A percentile compares a stretch with the other conserved stretches of the same genome.
Conservation (phyloP, 2,888 invertebrate species). For the Drosophila atroscutellata region DNA sequence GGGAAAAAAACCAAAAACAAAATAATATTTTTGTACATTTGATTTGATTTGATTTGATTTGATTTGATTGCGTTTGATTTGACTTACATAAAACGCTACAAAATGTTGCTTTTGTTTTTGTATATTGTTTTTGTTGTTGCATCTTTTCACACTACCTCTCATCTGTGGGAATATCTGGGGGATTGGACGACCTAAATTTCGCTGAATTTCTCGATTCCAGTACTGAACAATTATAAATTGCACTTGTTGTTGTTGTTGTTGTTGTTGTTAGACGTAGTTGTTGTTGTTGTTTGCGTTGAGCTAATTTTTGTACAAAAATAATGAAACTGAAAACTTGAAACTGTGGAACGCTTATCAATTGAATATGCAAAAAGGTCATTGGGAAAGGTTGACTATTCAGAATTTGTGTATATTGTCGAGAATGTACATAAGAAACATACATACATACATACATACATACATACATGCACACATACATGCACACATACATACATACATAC, state of each 20-base stretch:
- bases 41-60: slow-evolving; percentile 46
- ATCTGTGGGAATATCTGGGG: neutral
- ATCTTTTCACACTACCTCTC: neutral
- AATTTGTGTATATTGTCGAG: slow-evolving; percentile 11
- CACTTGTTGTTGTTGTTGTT: slow-evolving; percentile 34
- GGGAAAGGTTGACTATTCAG: slow-evolving; percentile 59
- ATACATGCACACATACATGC: neutral
- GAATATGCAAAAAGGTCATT: slow-evolving; percentile 63
- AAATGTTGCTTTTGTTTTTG: neutral
- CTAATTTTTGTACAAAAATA: slow-evolving; percentile 36
- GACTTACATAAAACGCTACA: slow-evolving; percentile 57
- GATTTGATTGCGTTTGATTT: slow-evolving; percentile 43
- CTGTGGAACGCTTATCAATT: slow-evolving; percentile 60
- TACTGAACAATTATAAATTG: slow-evolving; percentile 67
- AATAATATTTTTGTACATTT: slow-evolving; percentile 33
- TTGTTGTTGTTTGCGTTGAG: slow-evolving; percentile 36
- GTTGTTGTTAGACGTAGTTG: slow-evolving; percentile 48
- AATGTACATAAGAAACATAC: neutral
- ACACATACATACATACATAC: too few relatives aligned
- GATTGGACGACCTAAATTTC: slow-evolving; percentile 55
- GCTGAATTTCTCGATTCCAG: slow-evolving; percentile 15
- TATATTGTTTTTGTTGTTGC: neutral
- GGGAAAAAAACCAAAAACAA: slow-evolving; percentile 1
- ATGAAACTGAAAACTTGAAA: slow-evolving; percentile 51
- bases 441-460: neutral